phyloP scores from a whole-genome alignment of 2,888 invertebrate species.

The Calameuta filiformis region DNA sequence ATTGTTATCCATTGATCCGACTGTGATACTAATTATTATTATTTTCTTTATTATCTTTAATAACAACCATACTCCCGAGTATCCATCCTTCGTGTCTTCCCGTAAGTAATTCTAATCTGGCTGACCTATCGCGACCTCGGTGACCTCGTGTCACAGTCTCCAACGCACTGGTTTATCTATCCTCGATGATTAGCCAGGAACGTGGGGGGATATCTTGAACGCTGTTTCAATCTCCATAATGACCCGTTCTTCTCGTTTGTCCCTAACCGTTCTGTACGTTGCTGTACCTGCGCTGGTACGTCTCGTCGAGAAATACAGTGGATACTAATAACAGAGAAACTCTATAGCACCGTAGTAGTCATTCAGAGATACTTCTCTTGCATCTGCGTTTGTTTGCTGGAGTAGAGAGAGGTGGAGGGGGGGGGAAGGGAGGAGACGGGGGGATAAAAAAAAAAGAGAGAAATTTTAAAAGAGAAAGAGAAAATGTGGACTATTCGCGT shows the following conservation, averaged over 20 bases:
- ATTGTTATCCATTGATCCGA: neutral
- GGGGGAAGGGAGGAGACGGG: neutral
- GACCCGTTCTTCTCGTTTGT: conserved; percentile 44
- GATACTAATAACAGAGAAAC: conserved; percentile 58
- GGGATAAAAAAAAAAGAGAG: neutral
- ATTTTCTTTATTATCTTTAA: neutral
- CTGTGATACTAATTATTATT: neutral
- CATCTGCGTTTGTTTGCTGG: conserved; percentile 42
- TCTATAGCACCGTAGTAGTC: conserved; percentile 42
- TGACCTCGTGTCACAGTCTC: neutral
- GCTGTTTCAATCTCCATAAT: conserved; percentile 61
- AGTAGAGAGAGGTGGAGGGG: neutral
- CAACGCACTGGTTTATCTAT: conserved; percentile 4
- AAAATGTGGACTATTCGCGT: neutral
- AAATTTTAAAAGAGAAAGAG: conserved; percentile 10
- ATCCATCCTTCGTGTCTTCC: neutral
- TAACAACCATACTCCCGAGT: neutral
- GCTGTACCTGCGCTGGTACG: conserved; percentile 9
- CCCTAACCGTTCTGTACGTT: conserved; percentile 43
- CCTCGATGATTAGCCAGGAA: conserved; percentile 27
- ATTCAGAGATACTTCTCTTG: conserved; percentile 51
- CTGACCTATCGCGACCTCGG: neutral
- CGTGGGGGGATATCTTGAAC: conserved; percentile 25
- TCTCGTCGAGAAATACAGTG: conserved; percentile 36
- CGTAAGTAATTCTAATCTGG: neutral